A percentile compares a stretch with the other conserved stretches of the same genome.
phyloP scores from a whole-genome alignment of 2,797 vertebrate genomes.

The Aldrovandia affinis region DNA sequence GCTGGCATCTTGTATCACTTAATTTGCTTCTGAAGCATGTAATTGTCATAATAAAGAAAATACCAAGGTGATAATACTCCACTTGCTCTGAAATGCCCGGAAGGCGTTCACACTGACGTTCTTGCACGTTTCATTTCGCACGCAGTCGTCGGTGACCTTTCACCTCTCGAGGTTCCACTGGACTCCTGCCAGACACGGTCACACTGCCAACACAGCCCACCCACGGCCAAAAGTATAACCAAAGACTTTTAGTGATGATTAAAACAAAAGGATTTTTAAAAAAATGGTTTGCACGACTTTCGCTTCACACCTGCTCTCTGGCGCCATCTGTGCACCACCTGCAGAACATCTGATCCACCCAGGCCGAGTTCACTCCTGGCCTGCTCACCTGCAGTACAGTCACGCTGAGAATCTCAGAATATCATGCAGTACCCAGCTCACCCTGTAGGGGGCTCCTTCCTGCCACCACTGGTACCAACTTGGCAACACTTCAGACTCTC shows the following conservation, averaged over 20 bases:
- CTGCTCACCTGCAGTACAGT: background rate
- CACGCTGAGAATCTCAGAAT: background rate
- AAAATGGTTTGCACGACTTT: slow-evolving; percentile 8
- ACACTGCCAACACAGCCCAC: slow-evolving; percentile 38
- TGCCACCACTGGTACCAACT: background rate
- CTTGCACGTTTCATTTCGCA: slow-evolving; percentile 66
- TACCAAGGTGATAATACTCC: slow-evolving; percentile 84
- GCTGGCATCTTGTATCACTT: slow-evolving; percentile 78
- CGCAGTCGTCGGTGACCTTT: slow-evolving; percentile 69
- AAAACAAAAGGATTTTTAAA: background rate
- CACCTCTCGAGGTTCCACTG: slow-evolving; percentile 55
- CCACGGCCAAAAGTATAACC: slow-evolving; percentile 35
- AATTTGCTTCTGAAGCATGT: slow-evolving; percentile 82
- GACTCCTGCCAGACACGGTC: slow-evolving; percentile 45
- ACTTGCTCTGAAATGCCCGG: slow-evolving; percentile 74
- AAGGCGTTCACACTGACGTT: slow-evolving; percentile 58
- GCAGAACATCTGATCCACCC: background rate
- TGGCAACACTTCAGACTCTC: background rate
- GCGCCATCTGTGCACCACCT: background rate
- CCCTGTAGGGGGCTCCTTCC: slow-evolving; percentile 1
- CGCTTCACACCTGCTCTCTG: slow-evolving; percentile 12
- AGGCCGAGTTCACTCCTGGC: background rate
- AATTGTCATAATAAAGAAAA: slow-evolving; percentile 87
- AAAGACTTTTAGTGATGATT: background rate
- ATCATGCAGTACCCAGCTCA: background rate